Evolutionary conservation across 2,888 invertebrate genomes (phyloP), one percentile per base, ranked within the genome.

Genomic region (Augiades crinisus): DNA sequence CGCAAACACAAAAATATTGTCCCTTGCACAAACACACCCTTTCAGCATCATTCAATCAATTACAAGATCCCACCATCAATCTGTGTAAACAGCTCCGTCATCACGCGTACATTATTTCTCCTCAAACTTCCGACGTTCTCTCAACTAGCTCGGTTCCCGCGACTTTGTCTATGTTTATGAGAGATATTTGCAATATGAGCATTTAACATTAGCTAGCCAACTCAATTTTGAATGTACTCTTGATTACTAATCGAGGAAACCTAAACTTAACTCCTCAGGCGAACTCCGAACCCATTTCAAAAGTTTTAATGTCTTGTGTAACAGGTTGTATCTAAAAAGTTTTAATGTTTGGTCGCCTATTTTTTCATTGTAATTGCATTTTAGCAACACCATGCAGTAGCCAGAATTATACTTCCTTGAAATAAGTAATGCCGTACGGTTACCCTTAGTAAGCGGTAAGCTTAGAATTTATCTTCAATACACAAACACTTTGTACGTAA

Each of bases 41-140:
- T 63, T 65, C 55, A 52, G 22, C 55, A 60, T 66, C 74, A 78
- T 68, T 71, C 69, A 79, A 79, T 79, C 78, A 75, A 76, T 79
- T 78, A 73, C 59, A 55, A 61, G 62, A 55, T 59, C 47, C 57
- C 52, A 58, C 65, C 74, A 83, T 85, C 80, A 81, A 79, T 79
- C 76, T 71, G 62, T 43, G 41, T 31, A 55, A 43, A 62, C 70
- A 72, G 44, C 60, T 70, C 61, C 56, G 78, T 82, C 82, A 82
- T 68, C 58, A 57, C 37, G 46, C 43, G 63, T 54, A 78, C 78
- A 81, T 82, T 81, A 83, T 74, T 79, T 68, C 65, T 68, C 59
- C 58, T 62, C 65, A 58, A 60, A 56, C 60, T 77, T 77, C 72
- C 73, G 72, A 69, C 75, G 65, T 43, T 8, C 16, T 19, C 16